These are phyloP conservation scores for Nineta flava DNA, from an alignment of 2,888 invertebrate species.

Conservation along the genomic window DNA sequence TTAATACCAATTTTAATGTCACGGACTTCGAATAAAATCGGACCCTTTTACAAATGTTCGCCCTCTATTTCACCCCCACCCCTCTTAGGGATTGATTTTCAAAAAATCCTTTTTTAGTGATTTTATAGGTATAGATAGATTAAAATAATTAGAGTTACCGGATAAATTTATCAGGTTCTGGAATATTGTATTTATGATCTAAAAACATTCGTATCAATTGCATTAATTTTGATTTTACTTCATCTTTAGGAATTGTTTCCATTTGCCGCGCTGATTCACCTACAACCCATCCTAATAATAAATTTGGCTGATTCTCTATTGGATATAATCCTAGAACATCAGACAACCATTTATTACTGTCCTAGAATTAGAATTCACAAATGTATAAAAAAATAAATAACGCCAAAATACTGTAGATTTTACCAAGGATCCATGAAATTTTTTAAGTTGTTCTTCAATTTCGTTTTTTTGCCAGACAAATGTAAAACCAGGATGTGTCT, in stretches of 20 bases:
- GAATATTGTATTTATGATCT: conserved; percentile 30
- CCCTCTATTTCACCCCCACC: too few relatives aligned
- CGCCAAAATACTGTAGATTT: background rate
- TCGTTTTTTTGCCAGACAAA: conserved; percentile 41
- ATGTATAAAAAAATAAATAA: too few relatives aligned
- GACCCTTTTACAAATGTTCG: too few relatives aligned
- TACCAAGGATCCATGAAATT: background rate
- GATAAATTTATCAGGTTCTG: conserved; percentile 25
- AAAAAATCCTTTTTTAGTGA: too few relatives aligned
- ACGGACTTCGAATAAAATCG: too few relatives aligned
- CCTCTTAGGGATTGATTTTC: too few relatives aligned
- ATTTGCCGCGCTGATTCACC: conserved; percentile 43
- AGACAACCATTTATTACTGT: conserved; percentile 38
- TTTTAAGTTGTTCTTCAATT: conserved; percentile 15
- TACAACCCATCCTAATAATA: conserved; percentile 53
- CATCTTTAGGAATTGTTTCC: conserved; percentile 39
- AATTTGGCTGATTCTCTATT: conserved; percentile 41
- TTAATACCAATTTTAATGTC: too few relatives aligned
- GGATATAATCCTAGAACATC: conserved; percentile 51
- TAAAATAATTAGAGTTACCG: conserved; percentile 20
- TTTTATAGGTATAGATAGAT: too few relatives aligned
- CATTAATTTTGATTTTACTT: conserved; percentile 34
- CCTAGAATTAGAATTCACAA: conserved; percentile 14
- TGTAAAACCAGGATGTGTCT: conserved; percentile 30
- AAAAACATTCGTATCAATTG: conserved; percentile 36